Conservation (phyloP, 2,113 vertebrate genomes). For the Ptychochromis oligacanthus region DNA sequence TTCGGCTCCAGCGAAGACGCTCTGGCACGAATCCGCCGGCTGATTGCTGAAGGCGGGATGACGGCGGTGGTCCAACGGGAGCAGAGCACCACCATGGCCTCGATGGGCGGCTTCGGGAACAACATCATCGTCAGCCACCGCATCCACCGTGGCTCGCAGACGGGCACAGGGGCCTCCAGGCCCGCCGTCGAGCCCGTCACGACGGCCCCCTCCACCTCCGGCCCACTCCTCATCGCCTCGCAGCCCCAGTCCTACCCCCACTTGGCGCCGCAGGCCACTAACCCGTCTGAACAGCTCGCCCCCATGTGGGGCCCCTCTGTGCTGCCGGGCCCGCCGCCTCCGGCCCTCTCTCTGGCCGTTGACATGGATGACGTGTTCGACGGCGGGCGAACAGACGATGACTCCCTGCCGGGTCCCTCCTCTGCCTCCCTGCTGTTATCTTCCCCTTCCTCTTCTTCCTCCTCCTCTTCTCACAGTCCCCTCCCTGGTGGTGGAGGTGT, state of each 20-base stretch:
- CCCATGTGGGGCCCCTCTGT: constrained; percentile 43
- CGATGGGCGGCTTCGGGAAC: constrained; percentile 99
- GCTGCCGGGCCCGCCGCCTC: constrained; percentile 25
- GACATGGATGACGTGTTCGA: constrained; percentile 71
- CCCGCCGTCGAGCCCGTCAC: constrained; percentile 7
- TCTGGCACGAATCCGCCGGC: constrained; percentile 91
- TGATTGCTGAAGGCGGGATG: constrained; percentile 98
- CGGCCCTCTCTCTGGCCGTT: constrained; percentile 22
- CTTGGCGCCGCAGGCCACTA: not conserved
- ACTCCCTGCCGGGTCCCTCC: constrained; percentile 59
- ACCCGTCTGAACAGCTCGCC: not conserved
- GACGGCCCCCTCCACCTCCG: constrained; percentile 48
- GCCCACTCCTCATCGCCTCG: constrained; percentile 40
- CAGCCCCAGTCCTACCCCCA: not conserved
- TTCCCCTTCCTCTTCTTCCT: constrained; percentile 50
- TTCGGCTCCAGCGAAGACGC: constrained; percentile 87
- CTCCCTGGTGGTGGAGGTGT: constrained; percentile 15
- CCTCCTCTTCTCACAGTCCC: constrained; percentile 64
- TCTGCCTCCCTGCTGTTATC: constrained; percentile 57
- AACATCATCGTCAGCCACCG: constrained; percentile 98
- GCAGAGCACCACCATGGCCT: constrained; percentile 99
- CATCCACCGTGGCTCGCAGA: constrained; percentile 98
- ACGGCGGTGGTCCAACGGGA: constrained; percentile 97
- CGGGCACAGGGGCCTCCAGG: constrained; percentile 71
- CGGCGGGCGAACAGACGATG: constrained; percentile 40